phyloP scores from a whole-genome alignment of 2,113 vertebrate species.

The Pedionomus torquatus region DNA sequence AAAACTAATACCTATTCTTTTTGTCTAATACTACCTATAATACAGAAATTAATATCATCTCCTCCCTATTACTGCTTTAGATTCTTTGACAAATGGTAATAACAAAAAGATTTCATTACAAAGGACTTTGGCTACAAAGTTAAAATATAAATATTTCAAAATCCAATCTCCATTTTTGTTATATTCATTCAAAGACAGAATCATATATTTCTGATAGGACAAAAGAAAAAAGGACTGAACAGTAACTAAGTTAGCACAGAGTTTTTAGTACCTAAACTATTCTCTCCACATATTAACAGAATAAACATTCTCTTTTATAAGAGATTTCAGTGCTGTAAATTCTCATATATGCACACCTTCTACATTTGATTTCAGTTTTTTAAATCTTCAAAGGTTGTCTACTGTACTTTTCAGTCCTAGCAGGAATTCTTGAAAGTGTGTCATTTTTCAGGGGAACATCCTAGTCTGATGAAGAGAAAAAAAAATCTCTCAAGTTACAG shows the following conservation, averaged over 20 bases:
- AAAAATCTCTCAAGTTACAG: not conserved
- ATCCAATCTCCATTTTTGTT: not conserved
- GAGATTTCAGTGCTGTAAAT: not conserved
- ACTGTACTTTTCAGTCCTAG: not conserved
- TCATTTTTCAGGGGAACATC: not conserved
- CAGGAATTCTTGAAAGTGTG: not conserved
- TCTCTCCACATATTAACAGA: not conserved
- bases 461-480: not conserved
- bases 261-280: not conserved
- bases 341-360: not conserved
- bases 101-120: not conserved
- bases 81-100: not conserved
- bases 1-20: not conserved
- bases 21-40: not conserved
- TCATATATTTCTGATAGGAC: not conserved
- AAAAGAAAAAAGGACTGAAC: not conserved
- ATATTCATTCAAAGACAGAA: not conserved
- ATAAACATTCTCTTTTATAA: not conserved
- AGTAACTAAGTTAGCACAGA: not conserved
- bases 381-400: not conserved
- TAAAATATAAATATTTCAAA: slow-evolving; percentile 38
- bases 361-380: not conserved
- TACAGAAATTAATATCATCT: not conserved
- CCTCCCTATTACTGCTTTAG: not conserved
- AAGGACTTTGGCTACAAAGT: not conserved